Evolutionary conservation across 2,888 invertebrate genomes (phyloP), one percentile per base, ranked within the genome.

Genomic region (Limnephilus marmoratus): DNA sequence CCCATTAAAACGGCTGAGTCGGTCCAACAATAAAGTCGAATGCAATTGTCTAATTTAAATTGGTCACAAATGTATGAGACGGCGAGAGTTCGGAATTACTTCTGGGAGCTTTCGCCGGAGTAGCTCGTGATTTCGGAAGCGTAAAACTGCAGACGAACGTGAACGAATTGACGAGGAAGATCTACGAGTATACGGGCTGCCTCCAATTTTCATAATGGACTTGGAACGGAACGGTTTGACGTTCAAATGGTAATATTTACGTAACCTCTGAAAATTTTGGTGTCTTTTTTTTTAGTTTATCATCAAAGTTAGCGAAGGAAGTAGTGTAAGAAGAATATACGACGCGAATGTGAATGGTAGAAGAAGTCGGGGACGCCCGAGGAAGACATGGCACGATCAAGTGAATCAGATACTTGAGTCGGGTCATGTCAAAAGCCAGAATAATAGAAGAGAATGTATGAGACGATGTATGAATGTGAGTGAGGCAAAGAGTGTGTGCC

Each of bases 21-120:
- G 31, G 68, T 86, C 87, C 87, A 29, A 87, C 87, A 53, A 87
- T 87, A 53, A 87, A 92, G 87, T 80, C 82, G 92, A 92, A 90
- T 92, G 92, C 92, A 90, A 90, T 90, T 80, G 90, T 92, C 92
- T 92, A 87, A 90, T 92, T 92, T 88, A 90, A 90, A 92, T 90
- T 90, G 92, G 90, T 90, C 87, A 90, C 90, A 87, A 87, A 87
- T 87, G 49, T 49, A 81, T 86, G 91, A 80, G 82, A 87, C 87
- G 15, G 18, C 15, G 86, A 68, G 87, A 86, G 91, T 68, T 86
- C 45, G 82, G 34, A 90, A 90, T 87, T 87, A 87, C 87, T 53
- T 45, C 49, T 53, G n/a, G 87, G 34, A 87, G 87, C 87, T 53
- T 87, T 87, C 45, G 34, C 82, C 82, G 45, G n/a, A 68, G 68